phyloP scores from a whole-genome alignment of 1,140 invertebrate genomes.

The Hyphantria cunea region DNA sequence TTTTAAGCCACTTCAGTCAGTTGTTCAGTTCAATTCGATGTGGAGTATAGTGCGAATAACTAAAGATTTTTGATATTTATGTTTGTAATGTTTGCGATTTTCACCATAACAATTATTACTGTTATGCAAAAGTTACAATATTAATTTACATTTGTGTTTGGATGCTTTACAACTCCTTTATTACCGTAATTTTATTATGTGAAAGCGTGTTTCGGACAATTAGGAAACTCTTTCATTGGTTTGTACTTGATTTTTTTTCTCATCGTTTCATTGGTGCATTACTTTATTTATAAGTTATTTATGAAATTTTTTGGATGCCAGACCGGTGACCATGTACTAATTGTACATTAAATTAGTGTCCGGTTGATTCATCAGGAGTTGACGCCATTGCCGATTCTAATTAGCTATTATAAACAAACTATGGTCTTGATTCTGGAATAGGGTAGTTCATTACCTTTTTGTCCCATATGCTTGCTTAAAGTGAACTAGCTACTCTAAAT shows the following conservation, averaged over 20 bases:
- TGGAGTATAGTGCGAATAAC: background rate
- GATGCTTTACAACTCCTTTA: background rate
- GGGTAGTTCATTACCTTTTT: background rate
- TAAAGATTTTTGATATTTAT: slow-evolving; percentile 3
- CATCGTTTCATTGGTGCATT: too few relatives aligned
- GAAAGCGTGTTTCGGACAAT: slow-evolving; percentile 16
- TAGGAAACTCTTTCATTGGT: slow-evolving; percentile 18
- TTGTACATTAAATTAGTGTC: slow-evolving; percentile 16
- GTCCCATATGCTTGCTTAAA: too few relatives aligned
- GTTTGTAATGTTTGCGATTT: background rate
- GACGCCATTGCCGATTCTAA: slow-evolving; percentile 34
- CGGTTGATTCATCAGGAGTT: slow-evolving; percentile 34
- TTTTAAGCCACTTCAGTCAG: too few relatives aligned
- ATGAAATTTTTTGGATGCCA: too few relatives aligned
- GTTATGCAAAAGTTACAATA: background rate
- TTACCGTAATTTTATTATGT: slow-evolving; percentile 14
- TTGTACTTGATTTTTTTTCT: background rate
- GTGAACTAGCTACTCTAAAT: background rate
- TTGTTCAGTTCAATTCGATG: too few relatives aligned
- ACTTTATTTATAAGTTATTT: background rate
- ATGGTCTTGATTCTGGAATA: background rate
- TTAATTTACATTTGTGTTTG: background rate
- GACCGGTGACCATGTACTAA: slow-evolving; percentile 15
- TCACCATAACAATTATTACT: background rate
- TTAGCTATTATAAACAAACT: slow-evolving; percentile 35